A percentile compares a stretch with the other conserved stretches of the same genome.
Evolutionary conservation across 2,113 vertebrate genomes (phyloP).

Genomic region (Campylomormyrus tamandua): DNA sequence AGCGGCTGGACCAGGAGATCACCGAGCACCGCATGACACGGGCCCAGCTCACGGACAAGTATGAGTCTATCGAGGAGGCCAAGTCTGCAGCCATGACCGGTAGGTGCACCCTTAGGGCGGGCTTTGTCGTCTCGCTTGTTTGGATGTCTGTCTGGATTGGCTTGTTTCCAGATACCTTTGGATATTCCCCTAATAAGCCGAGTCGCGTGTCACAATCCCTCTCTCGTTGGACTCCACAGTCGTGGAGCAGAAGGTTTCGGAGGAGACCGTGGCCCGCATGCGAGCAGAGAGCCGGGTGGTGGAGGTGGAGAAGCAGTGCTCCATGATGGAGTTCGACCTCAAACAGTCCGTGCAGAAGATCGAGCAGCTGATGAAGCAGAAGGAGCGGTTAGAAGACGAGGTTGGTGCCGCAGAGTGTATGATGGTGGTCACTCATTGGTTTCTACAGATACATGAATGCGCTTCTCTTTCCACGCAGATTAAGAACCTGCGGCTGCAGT

Average conservation of each 20-base stretch:
- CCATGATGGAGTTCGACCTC: slow-evolving; percentile 94
- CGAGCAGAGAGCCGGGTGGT: slow-evolving; percentile 85
- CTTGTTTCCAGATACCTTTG: not conserved
- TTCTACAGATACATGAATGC: not conserved
- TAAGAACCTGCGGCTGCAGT: slow-evolving; percentile 72
- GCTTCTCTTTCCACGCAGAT: slow-evolving; percentile 56
- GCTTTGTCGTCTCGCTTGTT: not conserved
- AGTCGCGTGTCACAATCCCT: not conserved
- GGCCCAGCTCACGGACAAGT: slow-evolving; percentile 88
- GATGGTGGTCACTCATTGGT: not conserved
- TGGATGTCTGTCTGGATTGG: not conserved
- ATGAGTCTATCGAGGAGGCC: slow-evolving; percentile 93
- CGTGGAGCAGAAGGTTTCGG: slow-evolving; percentile 90
- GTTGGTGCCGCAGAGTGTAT: slow-evolving; percentile 47
- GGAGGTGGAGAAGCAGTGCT: slow-evolving; percentile 94
- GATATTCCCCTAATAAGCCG: not conserved
- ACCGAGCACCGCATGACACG: slow-evolving; percentile 89
- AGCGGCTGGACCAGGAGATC: slow-evolving; percentile 86
- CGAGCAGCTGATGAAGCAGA: slow-evolving; percentile 89
- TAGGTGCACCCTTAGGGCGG: slow-evolving; percentile 49
- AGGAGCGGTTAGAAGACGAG: slow-evolving; percentile 90
- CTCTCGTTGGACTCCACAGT: slow-evolving; percentile 54
- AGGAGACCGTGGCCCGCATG: slow-evolving; percentile 81
- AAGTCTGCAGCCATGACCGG: slow-evolving; percentile 90
- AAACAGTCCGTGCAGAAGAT: slow-evolving; percentile 94